Base-by-base conservation (phyloP, 2,797 vertebrate species). In the Gadopsis bispinosus region DNA sequence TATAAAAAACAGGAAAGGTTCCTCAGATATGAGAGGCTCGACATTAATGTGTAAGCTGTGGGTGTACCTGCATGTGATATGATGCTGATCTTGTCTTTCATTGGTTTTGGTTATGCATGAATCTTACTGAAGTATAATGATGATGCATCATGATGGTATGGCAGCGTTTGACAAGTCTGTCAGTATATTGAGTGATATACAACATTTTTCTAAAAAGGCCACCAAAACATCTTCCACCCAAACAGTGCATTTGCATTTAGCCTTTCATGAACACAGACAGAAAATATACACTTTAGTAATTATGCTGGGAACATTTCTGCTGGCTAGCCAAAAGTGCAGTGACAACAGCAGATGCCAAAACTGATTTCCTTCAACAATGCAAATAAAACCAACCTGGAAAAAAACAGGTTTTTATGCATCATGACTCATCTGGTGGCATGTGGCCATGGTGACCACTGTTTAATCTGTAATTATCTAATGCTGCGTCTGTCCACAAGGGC, bases 401-500 rank as follows among this genome's bases (percentile, higher is more conserved):
- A 70, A 61, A 74, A 51, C 59, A 80, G 31, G 3, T 29, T 35
- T 67, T 55, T 70, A 79, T 59, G 67, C 80, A 82, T 39, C 72
- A 31, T 90, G 91, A 92, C 77, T 92, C 88, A 91, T 77, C 31
- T 0, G 41, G 63, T 90, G 89, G 88, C 87, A 63, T 4, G 75
- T 50, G 11, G 87, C 89, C 91, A 91, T 7, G 9, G 62, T 66
- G 73, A 83, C 88, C 74, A 68, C 66, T 77, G 69, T 88, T 88
- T 87, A 88, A 89, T 86, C 78, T 88, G 77, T 83, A 89, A 91
- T 92, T 89, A 89, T 62, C 66, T 90, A 88, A 91, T 91, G 81
- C 90, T 69, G 58, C 70, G 56, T 80, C 70, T 74, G 68, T 81
- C 64, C 87, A 83, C 84, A 88, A 90, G 83, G 89, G 60, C 85